phyloP scores from a whole-genome alignment of 1,140 invertebrate species.

The Chrysopa pallens region DNA sequence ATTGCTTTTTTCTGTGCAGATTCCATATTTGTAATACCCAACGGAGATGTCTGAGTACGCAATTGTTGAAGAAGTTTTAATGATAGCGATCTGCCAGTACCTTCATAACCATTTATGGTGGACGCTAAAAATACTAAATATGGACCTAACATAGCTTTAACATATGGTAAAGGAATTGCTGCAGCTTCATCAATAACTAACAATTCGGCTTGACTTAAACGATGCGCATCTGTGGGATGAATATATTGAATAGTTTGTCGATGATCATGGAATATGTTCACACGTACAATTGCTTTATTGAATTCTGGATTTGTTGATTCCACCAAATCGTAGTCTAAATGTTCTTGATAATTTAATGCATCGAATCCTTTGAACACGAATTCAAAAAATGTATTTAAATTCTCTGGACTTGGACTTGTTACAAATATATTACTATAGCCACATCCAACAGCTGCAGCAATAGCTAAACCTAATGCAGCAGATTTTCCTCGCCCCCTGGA shows the following conservation, averaged over 20 bases:
- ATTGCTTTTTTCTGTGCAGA: constrained; percentile 21
- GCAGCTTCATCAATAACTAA: constrained; percentile 97
- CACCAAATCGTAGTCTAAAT: constrained; percentile 90
- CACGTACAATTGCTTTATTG: constrained; percentile 87
- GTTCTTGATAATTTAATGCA: constrained; percentile 88
- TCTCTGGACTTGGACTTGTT: constrained; percentile 94
- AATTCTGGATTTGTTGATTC: constrained; percentile 92
- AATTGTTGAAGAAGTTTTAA: constrained; percentile 90
- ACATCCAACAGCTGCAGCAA: constrained; percentile 67
- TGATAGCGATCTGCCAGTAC: constrained; percentile 89
- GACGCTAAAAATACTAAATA: constrained; percentile 93
- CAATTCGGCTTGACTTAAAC: constrained; percentile 84
- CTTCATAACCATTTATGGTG: constrained; percentile 97
- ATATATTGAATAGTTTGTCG: constrained; percentile 98
- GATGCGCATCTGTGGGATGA: constrained; percentile 74
- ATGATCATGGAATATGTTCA: constrained; percentile 82
- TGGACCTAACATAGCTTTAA: constrained; percentile 79
- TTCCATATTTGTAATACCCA: constrained; percentile 23
- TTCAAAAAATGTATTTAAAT: constrained; percentile 95
- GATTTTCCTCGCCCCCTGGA: constrained; percentile 96
- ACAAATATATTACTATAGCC: constrained; percentile 98
- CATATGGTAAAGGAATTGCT: constrained; percentile 88
- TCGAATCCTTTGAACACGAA: constrained; percentile 96
- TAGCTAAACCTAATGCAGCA: constrained; percentile 87
- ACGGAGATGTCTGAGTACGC: constrained; percentile 34